phyloP scores from a whole-genome alignment of 2,888 invertebrate genomes.

The Tineola bisselliella region DNA sequence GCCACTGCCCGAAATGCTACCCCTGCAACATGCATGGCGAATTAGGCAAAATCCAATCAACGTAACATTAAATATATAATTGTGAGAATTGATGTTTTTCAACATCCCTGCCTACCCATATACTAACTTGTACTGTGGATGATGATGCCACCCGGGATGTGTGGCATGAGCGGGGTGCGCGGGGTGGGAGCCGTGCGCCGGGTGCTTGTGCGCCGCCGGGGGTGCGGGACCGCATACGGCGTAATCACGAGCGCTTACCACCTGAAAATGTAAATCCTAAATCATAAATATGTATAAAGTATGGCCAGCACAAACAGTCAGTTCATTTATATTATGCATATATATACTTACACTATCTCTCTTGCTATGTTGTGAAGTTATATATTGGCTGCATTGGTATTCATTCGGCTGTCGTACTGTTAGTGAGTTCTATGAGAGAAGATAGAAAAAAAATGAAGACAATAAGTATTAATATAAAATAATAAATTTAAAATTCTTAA shows the following conservation, averaged over 20 bases:
- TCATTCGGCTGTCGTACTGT: conserved; percentile 28
- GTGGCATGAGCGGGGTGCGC: conserved; percentile 28
- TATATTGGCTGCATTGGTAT: conserved; percentile 60
- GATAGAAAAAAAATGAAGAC: background rate
- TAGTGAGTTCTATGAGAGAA: background rate
- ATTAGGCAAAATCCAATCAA: too few relatives aligned
- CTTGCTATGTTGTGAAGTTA: conserved; percentile 48
- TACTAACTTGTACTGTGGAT: conserved; percentile 56
- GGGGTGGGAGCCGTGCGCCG: conserved; percentile 67
- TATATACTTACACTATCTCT: conserved; percentile 53
- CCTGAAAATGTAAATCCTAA: too few relatives aligned
- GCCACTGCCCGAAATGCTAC: conserved; percentile 32
- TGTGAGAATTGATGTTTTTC: background rate
- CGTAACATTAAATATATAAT: too few relatives aligned
- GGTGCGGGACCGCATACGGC: conserved; percentile 19
- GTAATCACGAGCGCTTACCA: conserved; percentile 12
- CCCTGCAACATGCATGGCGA: too few relatives aligned
- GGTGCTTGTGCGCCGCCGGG: conserved; percentile 51
- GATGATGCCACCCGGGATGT: conserved; percentile 50
- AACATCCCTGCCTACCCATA: background rate
- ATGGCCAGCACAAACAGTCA: too few relatives aligned
- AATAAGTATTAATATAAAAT: too few relatives aligned
- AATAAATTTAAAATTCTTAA: too few relatives aligned
- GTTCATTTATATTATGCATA: too few relatives aligned
- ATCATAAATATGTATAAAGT: too few relatives aligned